These are phyloP conservation scores for Geotrypetes seraphini DNA, from an alignment of 2,797 vertebrate genomes.

Conservation along the genomic window DNA sequence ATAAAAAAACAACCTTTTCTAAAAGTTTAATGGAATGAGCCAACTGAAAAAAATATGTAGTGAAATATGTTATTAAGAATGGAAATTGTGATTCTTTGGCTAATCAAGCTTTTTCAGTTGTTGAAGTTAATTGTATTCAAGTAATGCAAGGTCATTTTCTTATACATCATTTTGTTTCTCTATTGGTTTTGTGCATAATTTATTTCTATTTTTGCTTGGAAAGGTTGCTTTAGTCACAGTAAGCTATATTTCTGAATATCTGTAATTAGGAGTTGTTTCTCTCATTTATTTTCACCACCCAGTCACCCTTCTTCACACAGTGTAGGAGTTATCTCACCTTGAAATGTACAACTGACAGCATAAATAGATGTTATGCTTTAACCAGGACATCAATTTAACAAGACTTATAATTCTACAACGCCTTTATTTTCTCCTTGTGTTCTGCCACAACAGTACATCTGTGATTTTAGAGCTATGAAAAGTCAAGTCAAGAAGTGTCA, in stretches of 20 bases:
- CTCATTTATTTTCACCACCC: conserved; percentile 11
- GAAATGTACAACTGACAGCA: background rate
- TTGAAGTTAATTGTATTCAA: conserved; percentile 23
- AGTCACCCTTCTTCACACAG: background rate
- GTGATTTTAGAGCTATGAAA: no score
- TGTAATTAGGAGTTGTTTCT: conserved; percentile 12
- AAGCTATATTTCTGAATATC: conserved; percentile 9
- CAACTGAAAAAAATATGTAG: conserved; percentile 18
- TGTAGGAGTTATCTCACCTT: background rate
- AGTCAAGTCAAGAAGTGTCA: no score
- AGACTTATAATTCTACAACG: conserved; percentile 3
- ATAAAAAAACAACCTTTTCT: conserved; percentile 11
- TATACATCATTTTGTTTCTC: conserved; percentile 18
- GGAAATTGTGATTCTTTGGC: conserved; percentile 10
- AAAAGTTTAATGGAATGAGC: conserved; percentile 23
- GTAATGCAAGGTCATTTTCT: conserved; percentile 16
- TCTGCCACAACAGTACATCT: background rate
- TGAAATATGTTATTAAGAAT: conserved; percentile 11
- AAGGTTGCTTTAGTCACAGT: conserved; percentile 17
- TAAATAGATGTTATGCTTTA: conserved; percentile 17
- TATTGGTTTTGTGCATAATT: background rate
- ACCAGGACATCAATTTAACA: background rate
- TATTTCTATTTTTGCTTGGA: conserved; percentile 15
- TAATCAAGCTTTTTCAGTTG: conserved; percentile 22
- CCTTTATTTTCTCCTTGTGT: background rate